phyloP scores from a whole-genome alignment of 2,797 vertebrate species.

The Lithobates sylvaticus region DNA sequence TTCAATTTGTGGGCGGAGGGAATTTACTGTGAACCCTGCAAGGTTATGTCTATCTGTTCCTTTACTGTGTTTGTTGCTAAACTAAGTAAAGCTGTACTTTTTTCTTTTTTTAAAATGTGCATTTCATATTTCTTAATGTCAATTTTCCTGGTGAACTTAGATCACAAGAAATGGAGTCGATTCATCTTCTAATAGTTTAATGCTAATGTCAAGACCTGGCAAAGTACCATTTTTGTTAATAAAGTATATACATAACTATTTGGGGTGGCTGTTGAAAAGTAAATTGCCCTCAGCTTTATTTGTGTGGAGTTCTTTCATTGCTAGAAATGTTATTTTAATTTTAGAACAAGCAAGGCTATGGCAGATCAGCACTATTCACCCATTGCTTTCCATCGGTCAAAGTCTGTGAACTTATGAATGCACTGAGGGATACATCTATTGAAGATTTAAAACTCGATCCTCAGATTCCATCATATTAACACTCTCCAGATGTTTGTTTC shows the following conservation, averaged over 20 bases:
- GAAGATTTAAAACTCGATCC: conserved; percentile 28
- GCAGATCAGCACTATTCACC: conserved; percentile 40
- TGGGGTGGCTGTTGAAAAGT: conserved; percentile 26
- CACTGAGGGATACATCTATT: conserved; percentile 38
- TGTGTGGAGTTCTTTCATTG: conserved; percentile 1
- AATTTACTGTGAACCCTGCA: neutral
- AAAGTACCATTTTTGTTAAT: neutral
- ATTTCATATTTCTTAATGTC: neutral
- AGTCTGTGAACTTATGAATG: conserved; percentile 47
- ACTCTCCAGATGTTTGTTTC: conserved; percentile 46
- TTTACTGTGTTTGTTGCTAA: neutral
- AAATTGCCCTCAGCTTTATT: conserved; percentile 4
- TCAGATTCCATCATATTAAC: conserved; percentile 47
- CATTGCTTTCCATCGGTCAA: conserved; percentile 23
- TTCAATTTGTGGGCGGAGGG: neutral
- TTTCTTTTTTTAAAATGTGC: neutral
- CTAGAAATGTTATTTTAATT: neutral
- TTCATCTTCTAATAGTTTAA: conserved; percentile 13
- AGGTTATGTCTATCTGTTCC: neutral
- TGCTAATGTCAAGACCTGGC: neutral
- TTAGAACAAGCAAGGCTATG: conserved; percentile 8
- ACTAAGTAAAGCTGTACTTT: neutral
- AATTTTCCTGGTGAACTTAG: neutral
- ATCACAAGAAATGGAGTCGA: neutral
- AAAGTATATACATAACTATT: conserved; percentile 13